phyloP scores from a whole-genome alignment of 2,888 invertebrate genomes.

The Cordilura impudica region DNA sequence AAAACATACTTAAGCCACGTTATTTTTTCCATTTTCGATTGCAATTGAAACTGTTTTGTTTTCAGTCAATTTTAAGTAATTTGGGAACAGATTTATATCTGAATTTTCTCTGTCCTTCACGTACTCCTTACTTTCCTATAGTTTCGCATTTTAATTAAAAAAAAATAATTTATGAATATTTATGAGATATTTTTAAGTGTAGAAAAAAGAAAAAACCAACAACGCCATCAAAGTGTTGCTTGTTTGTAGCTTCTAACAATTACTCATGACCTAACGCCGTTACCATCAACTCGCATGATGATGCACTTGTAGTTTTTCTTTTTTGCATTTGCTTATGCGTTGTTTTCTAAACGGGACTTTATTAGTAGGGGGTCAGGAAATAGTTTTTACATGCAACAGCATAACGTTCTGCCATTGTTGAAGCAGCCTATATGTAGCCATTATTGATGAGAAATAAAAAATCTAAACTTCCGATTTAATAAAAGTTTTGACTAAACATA shows the following conservation, averaged over 20 bases:
- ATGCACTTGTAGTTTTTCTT: not conserved
- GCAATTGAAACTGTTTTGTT: no score
- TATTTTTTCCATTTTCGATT: no score
- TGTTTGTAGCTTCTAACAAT: not conserved
- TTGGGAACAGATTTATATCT: not conserved
- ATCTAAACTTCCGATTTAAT: no score
- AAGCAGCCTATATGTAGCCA: no score
- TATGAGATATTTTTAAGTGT: conserved; percentile 41
- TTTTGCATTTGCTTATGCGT: not conserved
- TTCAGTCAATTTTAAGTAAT: no score
- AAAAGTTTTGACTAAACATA: no score
- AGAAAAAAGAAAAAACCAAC: not conserved
- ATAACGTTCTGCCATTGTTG: no score
- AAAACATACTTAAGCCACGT: no score
- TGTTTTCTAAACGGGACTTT: no score
- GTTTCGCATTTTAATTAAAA: conserved; percentile 63
- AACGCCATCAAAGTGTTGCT: not conserved
- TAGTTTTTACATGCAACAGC: no score
- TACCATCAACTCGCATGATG: not conserved
- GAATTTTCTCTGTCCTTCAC: not conserved
- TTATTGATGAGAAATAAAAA: no score
- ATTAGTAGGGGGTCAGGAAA: no score
- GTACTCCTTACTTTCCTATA: not conserved
- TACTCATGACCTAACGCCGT: not conserved
- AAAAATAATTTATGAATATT: conserved; percentile 62